phyloP scores from a whole-genome alignment of 2,888 invertebrate species.

The Timandra comae region DNA sequence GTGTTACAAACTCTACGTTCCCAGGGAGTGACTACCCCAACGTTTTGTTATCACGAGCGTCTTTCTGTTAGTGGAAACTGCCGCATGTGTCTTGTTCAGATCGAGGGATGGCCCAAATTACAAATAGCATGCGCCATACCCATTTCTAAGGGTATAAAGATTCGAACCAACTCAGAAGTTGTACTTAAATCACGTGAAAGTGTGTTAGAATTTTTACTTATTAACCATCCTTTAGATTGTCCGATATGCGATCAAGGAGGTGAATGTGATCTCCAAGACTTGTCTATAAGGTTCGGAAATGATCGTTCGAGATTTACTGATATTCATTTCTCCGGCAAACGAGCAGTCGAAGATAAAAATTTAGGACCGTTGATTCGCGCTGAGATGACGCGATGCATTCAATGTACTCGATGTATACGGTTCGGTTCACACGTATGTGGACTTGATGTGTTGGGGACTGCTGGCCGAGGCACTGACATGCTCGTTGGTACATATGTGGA shows the following conservation, averaged over 20 bases:
- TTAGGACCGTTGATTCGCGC: conserved; percentile 97
- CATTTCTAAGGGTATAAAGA: conserved; percentile 96
- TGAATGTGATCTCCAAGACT: conserved; percentile 96
- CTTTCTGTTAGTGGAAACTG: conserved; percentile 99
- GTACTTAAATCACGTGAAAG: conserved; percentile 81
- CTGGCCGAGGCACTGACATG: conserved; percentile 96
- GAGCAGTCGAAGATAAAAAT: conserved; percentile 97
- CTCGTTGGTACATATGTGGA: conserved; percentile 99
- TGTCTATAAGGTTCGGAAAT: conserved; percentile 98
- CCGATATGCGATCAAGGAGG: conserved; percentile 99
- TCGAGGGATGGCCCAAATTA: conserved; percentile 96
- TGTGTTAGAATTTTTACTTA: conserved; percentile 97
- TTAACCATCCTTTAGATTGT: conserved; percentile 99
- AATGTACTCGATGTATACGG: conserved; percentile 97
- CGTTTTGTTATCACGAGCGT: conserved; percentile 99
- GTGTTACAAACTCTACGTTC: conserved; percentile 82
- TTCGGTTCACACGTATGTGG: conserved; percentile 99
- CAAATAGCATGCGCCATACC: conserved; percentile 99
- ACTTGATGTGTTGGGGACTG: conserved; percentile 94
- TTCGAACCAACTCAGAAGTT: conserved; percentile 95
- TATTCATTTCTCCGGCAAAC: conserved; percentile 90
- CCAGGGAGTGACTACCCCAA: conserved; percentile 78
- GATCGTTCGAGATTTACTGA: conserved; percentile 95
- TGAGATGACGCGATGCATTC: conserved; percentile 99
- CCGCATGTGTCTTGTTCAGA: conserved; percentile 98